Conservation (phyloP, 2,888 invertebrate genomes). For the Harpalus rufipes region DNA sequence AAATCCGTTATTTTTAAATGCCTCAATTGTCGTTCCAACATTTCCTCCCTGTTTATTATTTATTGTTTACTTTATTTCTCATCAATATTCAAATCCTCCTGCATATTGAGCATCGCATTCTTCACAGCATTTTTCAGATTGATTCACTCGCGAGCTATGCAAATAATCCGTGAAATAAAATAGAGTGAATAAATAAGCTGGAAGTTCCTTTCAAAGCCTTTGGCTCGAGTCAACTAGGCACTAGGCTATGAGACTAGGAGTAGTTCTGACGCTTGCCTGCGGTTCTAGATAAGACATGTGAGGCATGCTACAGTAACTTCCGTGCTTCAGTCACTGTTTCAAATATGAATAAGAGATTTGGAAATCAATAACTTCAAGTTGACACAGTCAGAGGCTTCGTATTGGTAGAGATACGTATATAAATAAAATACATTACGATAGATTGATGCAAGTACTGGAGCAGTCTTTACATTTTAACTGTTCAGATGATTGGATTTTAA, state of each 20-base stretch:
- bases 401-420: neutral
- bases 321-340: neutral
- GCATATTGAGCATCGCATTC: neutral
- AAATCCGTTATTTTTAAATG: too few relatives aligned
- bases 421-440: neutral
- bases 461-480: too few relatives aligned
- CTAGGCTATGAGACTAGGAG: too few relatives aligned
- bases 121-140: neutral
- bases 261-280: too few relatives aligned
- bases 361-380: neutral
- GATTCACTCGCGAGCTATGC: neutral
- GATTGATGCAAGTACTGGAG: too few relatives aligned
- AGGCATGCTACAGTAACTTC: neutral
- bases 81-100: neutral
- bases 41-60: neutral
- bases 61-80: neutral
- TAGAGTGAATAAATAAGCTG: neutral
- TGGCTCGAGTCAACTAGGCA: too few relatives aligned
- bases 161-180: constrained; percentile 1
- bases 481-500: too few relatives aligned
- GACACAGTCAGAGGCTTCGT: neutral
- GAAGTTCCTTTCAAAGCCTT: neutral
- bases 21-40: too few relatives aligned
- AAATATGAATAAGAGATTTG: constrained; percentile 6
- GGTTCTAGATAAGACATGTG: neutral